Conservation (phyloP, 2,888 invertebrate species). For the Mongoloraphidia duomilia region DNA sequence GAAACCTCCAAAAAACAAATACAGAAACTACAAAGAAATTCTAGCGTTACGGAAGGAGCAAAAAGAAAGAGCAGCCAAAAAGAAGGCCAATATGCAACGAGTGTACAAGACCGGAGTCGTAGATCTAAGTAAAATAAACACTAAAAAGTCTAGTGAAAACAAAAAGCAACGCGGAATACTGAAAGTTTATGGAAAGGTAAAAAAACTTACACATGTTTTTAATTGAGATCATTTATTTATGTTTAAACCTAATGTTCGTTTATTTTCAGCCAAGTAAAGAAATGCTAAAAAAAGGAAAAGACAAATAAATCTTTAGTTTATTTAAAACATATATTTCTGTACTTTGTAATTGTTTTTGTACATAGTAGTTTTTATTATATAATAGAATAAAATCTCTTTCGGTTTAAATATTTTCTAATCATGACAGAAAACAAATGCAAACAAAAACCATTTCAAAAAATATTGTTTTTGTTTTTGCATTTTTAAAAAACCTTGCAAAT, state of each 20-base stretch:
- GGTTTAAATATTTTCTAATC: neutral
- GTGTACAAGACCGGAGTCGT: conserved; percentile 44
- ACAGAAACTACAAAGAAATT: conserved; percentile 60
- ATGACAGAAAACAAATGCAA: neutral
- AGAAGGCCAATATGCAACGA: conserved; percentile 35
- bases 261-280: neutral
- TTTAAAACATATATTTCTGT: neutral
- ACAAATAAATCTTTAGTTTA: neutral
- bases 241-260: neutral
- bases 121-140: too few relatives aligned
- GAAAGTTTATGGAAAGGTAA: conserved; percentile 25
- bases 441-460: neutral
- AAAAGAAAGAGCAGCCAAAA: conserved; percentile 24
- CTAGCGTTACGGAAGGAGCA: conserved; percentile 42
- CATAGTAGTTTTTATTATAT: neutral
- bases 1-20: conserved; percentile 54
- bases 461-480: neutral
- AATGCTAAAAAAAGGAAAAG: neutral
- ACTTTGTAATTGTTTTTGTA: neutral
- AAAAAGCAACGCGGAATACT: conserved; percentile 24
- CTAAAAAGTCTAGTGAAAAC: too few relatives aligned
- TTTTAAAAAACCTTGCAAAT: neutral
- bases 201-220: neutral
- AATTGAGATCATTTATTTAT: neutral
- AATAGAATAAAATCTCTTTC: too few relatives aligned